Base-by-base conservation (phyloP, 1,140 invertebrate species). In the Heliothis subflexa region DNA sequence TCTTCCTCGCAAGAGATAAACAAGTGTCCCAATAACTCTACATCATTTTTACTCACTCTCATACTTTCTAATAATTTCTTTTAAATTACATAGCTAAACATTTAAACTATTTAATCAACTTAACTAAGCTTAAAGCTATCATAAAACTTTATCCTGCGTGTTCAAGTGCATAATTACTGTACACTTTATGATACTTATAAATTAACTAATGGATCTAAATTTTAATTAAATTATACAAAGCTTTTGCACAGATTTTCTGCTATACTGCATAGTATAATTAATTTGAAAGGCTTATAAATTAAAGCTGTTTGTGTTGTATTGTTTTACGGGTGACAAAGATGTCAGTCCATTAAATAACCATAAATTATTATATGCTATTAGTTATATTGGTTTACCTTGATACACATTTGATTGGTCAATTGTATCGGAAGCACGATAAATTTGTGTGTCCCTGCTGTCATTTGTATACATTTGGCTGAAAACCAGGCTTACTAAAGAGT, bases 161-260 rank as follows among this genome's bases (percentile, higher is more conserved):
- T 59, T 59, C 12, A 14, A 59, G 18, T 28, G 21, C 21, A 59
- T 59, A 59, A 59, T 59, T 59, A 14, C 21, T 25, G 21, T 25
- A 59, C 25, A 11, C 21, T 9, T 59, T 59, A 59, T 3, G 21
- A 0, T 21, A 11, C 55, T 11, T 57, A 28, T 59, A 59, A 11
- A 59, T 59, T 59, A 5, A 25, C 55, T 59, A 59, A 59, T 59
- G 21, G 21, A 21, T 28, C 21, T 21, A 59, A 59, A 59, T 21
- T 59, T 25, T 28, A 59, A 59, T 59, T 59, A 59, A 59, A 59
- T 59, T 25, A 25, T 28, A 59, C 16, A 25, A 11, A 18, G 5
- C 33, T 13, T 59, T 28, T 59, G 55, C 21, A 59, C 21, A 28
- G 55, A 59, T 28, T 59, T 59, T 59, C 55, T 59, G 55, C 3